Evolutionary conservation across 1,140 invertebrate species (phyloP).

Genomic region (Scaptomyza pallida): DNA sequence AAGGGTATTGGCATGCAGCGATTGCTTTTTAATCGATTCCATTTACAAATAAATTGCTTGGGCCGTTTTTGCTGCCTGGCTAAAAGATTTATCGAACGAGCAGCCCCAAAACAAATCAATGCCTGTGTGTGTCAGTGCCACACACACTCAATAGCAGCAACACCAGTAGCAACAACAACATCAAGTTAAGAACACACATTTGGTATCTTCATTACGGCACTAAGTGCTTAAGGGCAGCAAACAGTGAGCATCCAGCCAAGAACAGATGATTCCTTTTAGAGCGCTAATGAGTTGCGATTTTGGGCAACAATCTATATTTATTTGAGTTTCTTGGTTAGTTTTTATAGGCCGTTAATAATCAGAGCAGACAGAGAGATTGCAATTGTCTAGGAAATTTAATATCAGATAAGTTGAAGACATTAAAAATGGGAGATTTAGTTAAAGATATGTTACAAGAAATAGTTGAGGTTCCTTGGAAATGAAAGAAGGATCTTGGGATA

Average conservation of each 20-base stretch:
- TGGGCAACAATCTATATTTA: too few species aligned
- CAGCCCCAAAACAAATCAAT: slow-evolving; percentile 29
- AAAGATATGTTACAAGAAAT: not conserved
- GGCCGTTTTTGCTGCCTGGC: slow-evolving; percentile 22
- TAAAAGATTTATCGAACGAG: slow-evolving; percentile 68
- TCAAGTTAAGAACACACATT: not conserved
- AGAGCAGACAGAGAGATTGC: not conserved
- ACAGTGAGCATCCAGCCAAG: not conserved
- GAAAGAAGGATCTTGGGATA: too few species aligned
- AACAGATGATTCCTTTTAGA: not conserved
- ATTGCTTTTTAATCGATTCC: slow-evolving; percentile 84
- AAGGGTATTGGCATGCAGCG: slow-evolving; percentile 54
- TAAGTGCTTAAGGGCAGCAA: not conserved
- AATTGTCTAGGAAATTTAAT: too few species aligned
- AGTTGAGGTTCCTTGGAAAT: too few species aligned
- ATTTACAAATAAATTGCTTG: slow-evolving; percentile 84
- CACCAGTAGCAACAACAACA: slow-evolving; percentile 11
- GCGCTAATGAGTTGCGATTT: slow-evolving; percentile 12
- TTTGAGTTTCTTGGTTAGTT: not conserved
- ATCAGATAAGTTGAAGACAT: too few species aligned
- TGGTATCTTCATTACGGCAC: slow-evolving; percentile 41
- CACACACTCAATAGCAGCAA: not conserved
- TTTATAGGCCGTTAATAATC: not conserved
- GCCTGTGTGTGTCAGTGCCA: slow-evolving; percentile 14
- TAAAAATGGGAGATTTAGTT: not conserved